These are phyloP conservation scores for Diceros bicornis DNA, from an alignment of 2,797 vertebrate genomes.

Conservation along the genomic window DNA sequence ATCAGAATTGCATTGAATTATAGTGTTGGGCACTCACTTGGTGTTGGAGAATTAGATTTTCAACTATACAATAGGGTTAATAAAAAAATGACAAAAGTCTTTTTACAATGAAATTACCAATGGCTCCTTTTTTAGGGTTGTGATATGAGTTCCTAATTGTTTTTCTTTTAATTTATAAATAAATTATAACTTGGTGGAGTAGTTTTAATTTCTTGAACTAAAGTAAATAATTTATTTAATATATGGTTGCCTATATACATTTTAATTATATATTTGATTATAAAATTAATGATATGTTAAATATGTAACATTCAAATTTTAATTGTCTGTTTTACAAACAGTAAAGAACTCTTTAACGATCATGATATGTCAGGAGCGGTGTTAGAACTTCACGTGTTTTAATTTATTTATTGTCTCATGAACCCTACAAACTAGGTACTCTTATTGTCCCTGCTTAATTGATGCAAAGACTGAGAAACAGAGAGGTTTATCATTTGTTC, in stretches of 20 bases:
- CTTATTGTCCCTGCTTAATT: neutral
- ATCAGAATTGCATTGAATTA: neutral
- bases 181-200: neutral
- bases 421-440: neutral
- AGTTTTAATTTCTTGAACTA: neutral
- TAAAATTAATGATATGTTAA: neutral
- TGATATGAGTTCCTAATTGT: neutral
- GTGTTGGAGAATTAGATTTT: neutral
- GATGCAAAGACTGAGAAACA: neutral
- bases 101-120: neutral
- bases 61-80: neutral
- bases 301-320: neutral
- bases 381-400: neutral
- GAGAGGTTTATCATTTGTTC: neutral
- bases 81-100: neutral
- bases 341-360: neutral
- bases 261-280: neutral
- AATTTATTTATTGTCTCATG: neutral
- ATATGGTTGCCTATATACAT: neutral
- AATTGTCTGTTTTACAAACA: neutral
- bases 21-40: neutral
- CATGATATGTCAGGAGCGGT: neutral
- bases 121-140: neutral
- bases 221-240: neutral
- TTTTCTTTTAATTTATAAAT: neutral